These are phyloP conservation scores for Neodontobutis hainanensis DNA, from an alignment of 2,113 vertebrate species.

Conservation along the genomic window DNA sequence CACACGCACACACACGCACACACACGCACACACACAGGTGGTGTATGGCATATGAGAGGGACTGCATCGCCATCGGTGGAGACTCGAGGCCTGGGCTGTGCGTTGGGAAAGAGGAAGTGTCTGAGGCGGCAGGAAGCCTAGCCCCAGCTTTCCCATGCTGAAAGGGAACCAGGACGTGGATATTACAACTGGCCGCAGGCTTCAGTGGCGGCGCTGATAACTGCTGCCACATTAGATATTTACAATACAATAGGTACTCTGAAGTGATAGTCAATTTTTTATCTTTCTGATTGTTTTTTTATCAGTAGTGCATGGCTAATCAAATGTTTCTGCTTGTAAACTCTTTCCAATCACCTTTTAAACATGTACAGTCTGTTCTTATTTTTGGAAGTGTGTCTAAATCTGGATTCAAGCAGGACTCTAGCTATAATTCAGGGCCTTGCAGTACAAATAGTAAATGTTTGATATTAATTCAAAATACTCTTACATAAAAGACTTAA, in stretches of 20 bases:
- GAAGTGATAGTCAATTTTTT: slow-evolving; percentile 5
- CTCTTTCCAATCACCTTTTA: not conserved
- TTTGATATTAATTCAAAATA: no score
- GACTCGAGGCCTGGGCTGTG: slow-evolving; percentile 53
- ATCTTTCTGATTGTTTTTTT: not conserved
- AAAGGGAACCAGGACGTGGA: slow-evolving; percentile 55
- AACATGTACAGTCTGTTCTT: not conserved
- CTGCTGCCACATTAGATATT: slow-evolving; percentile 2
- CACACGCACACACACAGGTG: slow-evolving; percentile 16
- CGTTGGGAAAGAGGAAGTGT: slow-evolving; percentile 78
- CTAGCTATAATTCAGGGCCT: no score
- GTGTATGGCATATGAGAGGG: slow-evolving; percentile 16
- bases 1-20: no score
- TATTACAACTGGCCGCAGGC: slow-evolving; percentile 17
- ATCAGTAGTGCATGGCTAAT: slow-evolving; percentile 1
- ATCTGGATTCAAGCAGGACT: no score
- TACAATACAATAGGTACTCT: slow-evolving; percentile 12
- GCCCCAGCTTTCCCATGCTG: slow-evolving; percentile 76
- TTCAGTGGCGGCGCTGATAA: slow-evolving; percentile 18
- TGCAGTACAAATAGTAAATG: no score
- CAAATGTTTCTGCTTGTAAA: not conserved
- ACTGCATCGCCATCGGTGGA: slow-evolving; percentile 45
- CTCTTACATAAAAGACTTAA: no score
- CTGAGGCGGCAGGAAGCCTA: slow-evolving; percentile 78
- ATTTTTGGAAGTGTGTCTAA: not conserved